phyloP scores from a whole-genome alignment of 1,140 invertebrate species.

The Ceratosolen solmsi region DNA sequence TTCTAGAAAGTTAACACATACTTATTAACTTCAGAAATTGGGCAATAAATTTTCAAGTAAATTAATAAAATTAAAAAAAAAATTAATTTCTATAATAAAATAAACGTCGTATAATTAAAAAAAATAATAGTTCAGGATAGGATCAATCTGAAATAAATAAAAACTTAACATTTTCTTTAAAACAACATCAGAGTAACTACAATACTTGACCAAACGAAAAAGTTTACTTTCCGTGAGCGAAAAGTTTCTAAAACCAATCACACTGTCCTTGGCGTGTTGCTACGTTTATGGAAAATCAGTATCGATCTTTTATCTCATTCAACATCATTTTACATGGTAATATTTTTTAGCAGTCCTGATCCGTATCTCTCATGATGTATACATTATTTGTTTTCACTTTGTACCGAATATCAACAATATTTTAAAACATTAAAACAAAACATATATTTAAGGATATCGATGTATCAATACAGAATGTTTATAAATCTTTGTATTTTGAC shows the following conservation, averaged over 20 bases:
- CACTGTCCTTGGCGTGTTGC: conserved; percentile 17
- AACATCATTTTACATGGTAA: conserved; percentile 28
- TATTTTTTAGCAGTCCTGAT: not conserved
- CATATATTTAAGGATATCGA: too few species aligned
- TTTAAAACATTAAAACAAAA: too few species aligned
- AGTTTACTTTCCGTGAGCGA: conserved; percentile 17
- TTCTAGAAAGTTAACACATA: too few species aligned
- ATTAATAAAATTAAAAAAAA: not conserved
- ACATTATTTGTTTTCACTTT: not conserved
- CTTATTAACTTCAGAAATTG: too few species aligned
- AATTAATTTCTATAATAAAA: not conserved
- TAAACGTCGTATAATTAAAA: not conserved
- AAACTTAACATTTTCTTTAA: conserved; percentile 46
- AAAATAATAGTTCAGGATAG: too few species aligned
- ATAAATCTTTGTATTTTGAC: too few species aligned
- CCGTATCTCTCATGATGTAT: not conserved
- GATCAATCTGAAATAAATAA: conserved; percentile 36
- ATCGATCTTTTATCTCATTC: conserved; percentile 33
- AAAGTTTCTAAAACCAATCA: conserved; percentile 48
- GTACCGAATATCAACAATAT: not conserved
- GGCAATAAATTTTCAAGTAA: too few species aligned
- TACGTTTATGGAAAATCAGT: conserved; percentile 43
- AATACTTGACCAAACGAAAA: conserved; percentile 42
- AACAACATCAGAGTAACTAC: conserved; percentile 28
- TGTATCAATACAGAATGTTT: too few species aligned